These are phyloP conservation scores for Helicoverpa zea DNA, from an alignment of 1,140 invertebrate species.

Conservation along the genomic window DNA sequence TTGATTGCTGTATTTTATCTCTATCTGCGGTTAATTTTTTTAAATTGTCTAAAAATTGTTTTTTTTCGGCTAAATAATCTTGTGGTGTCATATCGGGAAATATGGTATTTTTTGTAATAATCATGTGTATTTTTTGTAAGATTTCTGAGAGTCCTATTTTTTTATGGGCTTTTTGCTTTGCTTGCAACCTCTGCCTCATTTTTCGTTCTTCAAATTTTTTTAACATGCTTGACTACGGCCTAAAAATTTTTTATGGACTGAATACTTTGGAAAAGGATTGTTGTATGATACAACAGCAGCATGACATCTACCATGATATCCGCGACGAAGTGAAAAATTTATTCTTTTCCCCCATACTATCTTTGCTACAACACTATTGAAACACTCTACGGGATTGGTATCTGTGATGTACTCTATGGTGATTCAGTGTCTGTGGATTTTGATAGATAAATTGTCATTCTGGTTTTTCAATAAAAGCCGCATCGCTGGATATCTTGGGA, in stretches of 20 bases:
- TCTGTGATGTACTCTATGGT: neutral
- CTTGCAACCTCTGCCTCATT: slow-evolving; percentile 28
- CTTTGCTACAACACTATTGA: slow-evolving; percentile 60
- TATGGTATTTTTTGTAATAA: too few species aligned
- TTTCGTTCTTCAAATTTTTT: slow-evolving; percentile 44
- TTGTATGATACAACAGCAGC: slow-evolving; percentile 58
- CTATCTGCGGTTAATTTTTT: too few species aligned
- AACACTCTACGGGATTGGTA: slow-evolving; percentile 59
- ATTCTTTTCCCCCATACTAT: slow-evolving; percentile 62
- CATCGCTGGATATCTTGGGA: too few species aligned
- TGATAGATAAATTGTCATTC: too few species aligned
- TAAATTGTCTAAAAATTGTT: too few species aligned
- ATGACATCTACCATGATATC: slow-evolving; percentile 41
- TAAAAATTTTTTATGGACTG: slow-evolving; percentile 38
- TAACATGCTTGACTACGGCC: slow-evolving; percentile 42
- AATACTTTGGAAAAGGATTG: slow-evolving; percentile 23
- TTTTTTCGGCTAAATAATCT: too few species aligned
- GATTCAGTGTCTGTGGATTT: too few species aligned
- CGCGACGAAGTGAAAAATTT: slow-evolving; percentile 55
- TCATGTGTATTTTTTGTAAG: too few species aligned
- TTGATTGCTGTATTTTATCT: too few species aligned
- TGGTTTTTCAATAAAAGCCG: too few species aligned
- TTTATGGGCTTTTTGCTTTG: slow-evolving; percentile 26
- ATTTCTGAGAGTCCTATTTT: neutral
- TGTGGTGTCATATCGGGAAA: too few species aligned